Conservation (phyloP, 2,888 invertebrate species). For the Rhamnusium bicolor region DNA sequence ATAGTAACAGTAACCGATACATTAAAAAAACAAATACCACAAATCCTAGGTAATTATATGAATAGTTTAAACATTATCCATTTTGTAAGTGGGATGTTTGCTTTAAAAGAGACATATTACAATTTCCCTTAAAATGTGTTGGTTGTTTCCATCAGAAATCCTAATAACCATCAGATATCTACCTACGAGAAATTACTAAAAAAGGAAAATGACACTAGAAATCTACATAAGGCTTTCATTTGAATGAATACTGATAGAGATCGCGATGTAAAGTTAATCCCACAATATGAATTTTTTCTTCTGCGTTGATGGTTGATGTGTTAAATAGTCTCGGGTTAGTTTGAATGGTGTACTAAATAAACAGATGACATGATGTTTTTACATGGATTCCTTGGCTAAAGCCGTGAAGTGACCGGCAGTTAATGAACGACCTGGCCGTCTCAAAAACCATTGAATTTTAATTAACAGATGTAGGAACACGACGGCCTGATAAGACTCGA, state of each 20-base stretch:
- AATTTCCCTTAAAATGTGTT: constrained; percentile 14
- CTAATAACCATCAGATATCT: constrained; percentile 30
- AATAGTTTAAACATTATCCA: background rate
- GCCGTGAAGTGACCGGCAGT: constrained; percentile 42
- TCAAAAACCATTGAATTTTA: constrained; percentile 56
- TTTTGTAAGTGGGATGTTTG: constrained; percentile 19
- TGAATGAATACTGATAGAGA: constrained; percentile 17
- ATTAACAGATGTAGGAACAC: constrained; percentile 54
- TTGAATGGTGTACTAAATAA: constrained; percentile 29
- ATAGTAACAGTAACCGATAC: background rate
- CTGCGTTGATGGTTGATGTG: constrained; percentile 21
- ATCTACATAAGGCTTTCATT: constrained; percentile 13
- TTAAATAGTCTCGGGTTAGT: constrained; percentile 27
- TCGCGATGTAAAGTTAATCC: constrained; percentile 19
- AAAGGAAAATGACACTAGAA: constrained; percentile 25
- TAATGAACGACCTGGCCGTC: constrained; percentile 41
- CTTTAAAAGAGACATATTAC: constrained; percentile 11
- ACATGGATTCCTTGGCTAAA: constrained; percentile 31
- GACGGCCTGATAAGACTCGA: constrained; percentile 36
- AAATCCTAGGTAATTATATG: background rate
- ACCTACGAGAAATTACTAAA: constrained; percentile 27
- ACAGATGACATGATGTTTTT: constrained; percentile 35
- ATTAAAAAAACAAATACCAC: background rate
- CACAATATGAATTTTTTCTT: constrained; percentile 24
- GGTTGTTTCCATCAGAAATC: constrained; percentile 1